A percentile compares a stretch with the other conserved stretches of the same genome.
phyloP scores from a whole-genome alignment of 1,140 invertebrate species.

The Pomacea maculata region DNA sequence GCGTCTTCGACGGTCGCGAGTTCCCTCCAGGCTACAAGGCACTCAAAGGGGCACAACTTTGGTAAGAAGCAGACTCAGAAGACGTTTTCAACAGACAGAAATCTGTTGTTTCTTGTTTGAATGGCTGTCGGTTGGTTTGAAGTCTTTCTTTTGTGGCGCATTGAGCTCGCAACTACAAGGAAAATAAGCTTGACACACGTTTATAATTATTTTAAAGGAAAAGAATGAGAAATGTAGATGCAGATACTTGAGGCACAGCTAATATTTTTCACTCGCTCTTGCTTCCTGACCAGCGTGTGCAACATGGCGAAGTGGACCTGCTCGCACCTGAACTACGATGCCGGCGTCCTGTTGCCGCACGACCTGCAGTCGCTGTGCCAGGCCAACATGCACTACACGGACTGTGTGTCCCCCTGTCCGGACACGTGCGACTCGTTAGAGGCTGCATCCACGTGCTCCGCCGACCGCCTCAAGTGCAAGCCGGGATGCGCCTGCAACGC shows the following conservation, averaged over 20 bases:
- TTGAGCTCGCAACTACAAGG: no score
- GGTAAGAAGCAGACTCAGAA: slow-evolving; percentile 67
- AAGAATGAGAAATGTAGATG: no score
- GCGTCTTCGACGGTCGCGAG: slow-evolving; percentile 76
- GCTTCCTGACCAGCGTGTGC: slow-evolving; percentile 72
- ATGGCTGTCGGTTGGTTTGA: no score
- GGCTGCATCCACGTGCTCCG: slow-evolving; percentile 60
- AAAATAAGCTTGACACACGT: no score
- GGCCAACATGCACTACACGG: slow-evolving; percentile 76
- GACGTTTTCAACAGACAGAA: no score
- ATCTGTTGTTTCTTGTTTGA: no score
- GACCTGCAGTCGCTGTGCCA: slow-evolving; percentile 66
- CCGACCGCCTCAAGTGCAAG: slow-evolving; percentile 68
- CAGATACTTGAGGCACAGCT: no score
- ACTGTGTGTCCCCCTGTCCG: slow-evolving; percentile 78
- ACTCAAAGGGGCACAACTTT: slow-evolving; percentile 62
- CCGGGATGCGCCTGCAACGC: slow-evolving; percentile 80
- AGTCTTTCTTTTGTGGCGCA: no score
- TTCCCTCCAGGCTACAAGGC: slow-evolving; percentile 81
- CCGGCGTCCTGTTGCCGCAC: slow-evolving; percentile 67
- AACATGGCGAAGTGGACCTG: slow-evolving; percentile 80
- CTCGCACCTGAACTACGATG: slow-evolving; percentile 63
- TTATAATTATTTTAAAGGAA: no score
- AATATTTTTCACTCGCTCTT: no score
- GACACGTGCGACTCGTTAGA: slow-evolving; percentile 86